Conservation (phyloP, 1,140 invertebrate species). For the Antheraea pernyi region DNA sequence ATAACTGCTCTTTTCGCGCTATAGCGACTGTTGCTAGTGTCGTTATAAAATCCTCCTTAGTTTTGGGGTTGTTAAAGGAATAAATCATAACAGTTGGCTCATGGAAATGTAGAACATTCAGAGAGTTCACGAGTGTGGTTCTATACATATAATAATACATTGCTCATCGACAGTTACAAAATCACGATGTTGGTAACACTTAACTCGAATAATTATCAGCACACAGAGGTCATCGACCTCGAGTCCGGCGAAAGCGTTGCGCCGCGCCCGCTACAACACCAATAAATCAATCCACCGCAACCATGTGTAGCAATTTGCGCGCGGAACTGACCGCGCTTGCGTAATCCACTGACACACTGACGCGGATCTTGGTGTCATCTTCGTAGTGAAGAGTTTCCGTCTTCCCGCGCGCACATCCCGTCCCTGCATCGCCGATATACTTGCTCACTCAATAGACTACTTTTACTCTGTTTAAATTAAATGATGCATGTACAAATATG, state of each 20-base stretch:
- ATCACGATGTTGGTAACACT: not conserved
- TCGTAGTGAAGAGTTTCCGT: not conserved
- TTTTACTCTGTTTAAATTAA: not conserved
- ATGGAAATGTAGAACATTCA: no score
- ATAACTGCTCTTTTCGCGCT: no score
- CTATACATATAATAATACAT: no score
- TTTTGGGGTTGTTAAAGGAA: no score
- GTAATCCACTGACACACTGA: not conserved
- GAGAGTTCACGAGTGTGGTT: no score
- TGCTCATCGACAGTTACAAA: not conserved
- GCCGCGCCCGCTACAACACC: not conserved
- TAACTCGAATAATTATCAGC: not conserved
- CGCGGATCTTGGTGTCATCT: not conserved
- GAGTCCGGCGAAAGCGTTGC: not conserved
- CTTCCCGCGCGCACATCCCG: slow-evolving; percentile 30
- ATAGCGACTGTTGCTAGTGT: no score
- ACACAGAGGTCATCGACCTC: not conserved
- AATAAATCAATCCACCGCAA: not conserved
- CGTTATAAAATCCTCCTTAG: no score
- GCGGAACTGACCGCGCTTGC: not conserved
- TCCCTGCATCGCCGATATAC: not conserved
- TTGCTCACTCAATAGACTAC: not conserved
- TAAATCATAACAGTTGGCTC: no score
- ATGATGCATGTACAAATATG: not conserved
- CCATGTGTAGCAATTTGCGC: not conserved